Base-by-base conservation (phyloP, 2,797 vertebrate species). In the Malacoctenus gilli region DNA sequence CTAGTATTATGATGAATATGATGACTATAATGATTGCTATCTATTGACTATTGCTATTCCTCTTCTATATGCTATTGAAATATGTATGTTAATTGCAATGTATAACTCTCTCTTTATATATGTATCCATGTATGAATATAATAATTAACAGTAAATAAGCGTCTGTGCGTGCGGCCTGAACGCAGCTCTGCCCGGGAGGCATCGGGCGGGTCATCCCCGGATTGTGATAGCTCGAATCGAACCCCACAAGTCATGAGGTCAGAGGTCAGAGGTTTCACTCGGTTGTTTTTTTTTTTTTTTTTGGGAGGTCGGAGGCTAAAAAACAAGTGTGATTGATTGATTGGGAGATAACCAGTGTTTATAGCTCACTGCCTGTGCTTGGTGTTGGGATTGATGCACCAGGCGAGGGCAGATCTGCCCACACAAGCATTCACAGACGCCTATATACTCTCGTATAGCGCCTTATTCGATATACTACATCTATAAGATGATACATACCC, bases 41-140 rank as follows among this genome's bases (percentile, higher is more conserved):
- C 87, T 89, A 91, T 89, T 88, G 82, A 89, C 88, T 83, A 91
- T 90, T 90, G 87, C 84, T 85, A 90, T 91, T 87, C 89, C 82
- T 87, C 89, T 90, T 85, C 85, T 89, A 91, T 92, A 93, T 90
- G 87, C 91, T 91, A 93, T 92, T 91, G 88, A 92, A 91, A 93
- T 89, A 91, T 85, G 89, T 93, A 92, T 87, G 89, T 91, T 92
- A 89, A 92, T 87, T 91, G 89, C 89, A 68, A 91, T 92, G 90
- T 92, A 92, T 92, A 92, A 90, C 91, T 91, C 77, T 88, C 78
- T 89, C 84, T 91, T 87, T 90, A 91, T 90, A 90, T 89, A 91
- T 90, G 89, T 92, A 92, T 90, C 84, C 89, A 89, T 91, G 89
- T 92, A 92, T 87, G 85, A 92, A 87, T 91, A 91, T 91, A 82